Percentiles rank a stretch among this genome's conserved stretches.
Evolutionary conservation across 2,797 vertebrate species (phyloP).

Genomic region (Mus spretus): DNA sequence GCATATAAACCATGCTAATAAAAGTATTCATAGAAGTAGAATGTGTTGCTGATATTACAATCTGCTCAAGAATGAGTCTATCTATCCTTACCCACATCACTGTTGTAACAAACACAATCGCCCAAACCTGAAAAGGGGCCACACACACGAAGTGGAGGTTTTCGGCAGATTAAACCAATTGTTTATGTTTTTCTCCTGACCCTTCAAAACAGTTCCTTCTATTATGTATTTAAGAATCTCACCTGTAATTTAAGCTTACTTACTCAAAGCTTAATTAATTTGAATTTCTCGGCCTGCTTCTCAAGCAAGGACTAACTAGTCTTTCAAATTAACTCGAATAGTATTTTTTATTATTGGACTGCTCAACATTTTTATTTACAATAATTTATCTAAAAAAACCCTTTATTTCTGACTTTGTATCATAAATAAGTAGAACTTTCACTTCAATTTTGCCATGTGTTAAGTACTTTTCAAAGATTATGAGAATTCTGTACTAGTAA

Average conservation of each 20-base stretch:
- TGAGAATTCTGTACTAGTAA: conserved; percentile 28
- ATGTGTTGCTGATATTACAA: conserved; percentile 67
- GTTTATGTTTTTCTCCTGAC: conserved; percentile 78
- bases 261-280: conserved; percentile 67
- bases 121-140: conserved; percentile 75
- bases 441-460: conserved; percentile 66
- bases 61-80: conserved; percentile 73
- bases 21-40: conserved; percentile 80
- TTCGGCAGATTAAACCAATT: conserved; percentile 76
- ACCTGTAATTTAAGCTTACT: conserved; percentile 54
- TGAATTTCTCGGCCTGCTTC: conserved; percentile 84
- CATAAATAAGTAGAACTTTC: conserved; percentile 72
- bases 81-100: conserved; percentile 53
- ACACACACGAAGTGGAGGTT: conserved; percentile 54
- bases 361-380: conserved; percentile 68
- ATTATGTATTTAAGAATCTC: conserved; percentile 68
- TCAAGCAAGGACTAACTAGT: conserved; percentile 29
- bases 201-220: conserved; percentile 72
- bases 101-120: conserved; percentile 73
- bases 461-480: conserved; percentile 66
- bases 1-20: conserved; percentile 75
- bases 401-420: conserved; percentile 68
- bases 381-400: conserved; percentile 78
- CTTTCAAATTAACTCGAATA: conserved; percentile 77
- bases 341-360: conserved; percentile 74